Evolutionary conservation across 2,888 invertebrate genomes (phyloP), one percentile per base, ranked within the genome.

Genomic region (Drosophila meridiana): DNA sequence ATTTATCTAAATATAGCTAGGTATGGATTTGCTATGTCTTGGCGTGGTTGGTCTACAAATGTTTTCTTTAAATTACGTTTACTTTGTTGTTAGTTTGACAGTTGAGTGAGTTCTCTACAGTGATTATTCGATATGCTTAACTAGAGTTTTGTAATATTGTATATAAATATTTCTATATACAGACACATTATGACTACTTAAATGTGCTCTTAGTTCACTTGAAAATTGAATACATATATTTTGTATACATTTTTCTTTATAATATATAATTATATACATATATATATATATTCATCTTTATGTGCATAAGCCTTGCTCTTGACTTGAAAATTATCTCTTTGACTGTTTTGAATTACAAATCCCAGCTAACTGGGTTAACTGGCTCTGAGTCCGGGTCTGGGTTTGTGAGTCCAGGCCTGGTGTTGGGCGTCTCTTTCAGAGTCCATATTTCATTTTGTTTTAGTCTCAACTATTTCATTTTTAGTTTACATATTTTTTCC

Each of bases 371-470:
- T 69, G 42, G 70, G 57, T 47, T 58, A 52, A 13, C 42, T 47
- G 57, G 6, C 5, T 52, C 48, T 45, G 20, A 20, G 20, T 20
- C 42, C 42, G 57, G 6, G 11, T 52, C 48, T 45, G 57, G 6
- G 11, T 52, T 42, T 45, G 28, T 9, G 26, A 28, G 42, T 36
- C 28, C 11, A 28, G 38, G 9, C 20, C 47, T 47, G 47, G 26
- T n/a, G 26, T 34, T 63, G 43, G 13, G 52, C 2, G 11, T 2
- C 28, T 20, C 42, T 9, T 32, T 26, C 26, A 64, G 42, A 38
- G 42, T 26, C 9, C 34, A 47, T 53, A 7, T 76, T 69, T 60
- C 48, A 48, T 59, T 59, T 64, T 66, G 57, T 75, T 66, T 61
- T 59, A 43, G 57, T 64, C 56, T 50, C 75, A 67, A 32, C 53